Evolutionary conservation across 2,113 vertebrate species (phyloP).

Genomic region (Panthera tigris): DNA sequence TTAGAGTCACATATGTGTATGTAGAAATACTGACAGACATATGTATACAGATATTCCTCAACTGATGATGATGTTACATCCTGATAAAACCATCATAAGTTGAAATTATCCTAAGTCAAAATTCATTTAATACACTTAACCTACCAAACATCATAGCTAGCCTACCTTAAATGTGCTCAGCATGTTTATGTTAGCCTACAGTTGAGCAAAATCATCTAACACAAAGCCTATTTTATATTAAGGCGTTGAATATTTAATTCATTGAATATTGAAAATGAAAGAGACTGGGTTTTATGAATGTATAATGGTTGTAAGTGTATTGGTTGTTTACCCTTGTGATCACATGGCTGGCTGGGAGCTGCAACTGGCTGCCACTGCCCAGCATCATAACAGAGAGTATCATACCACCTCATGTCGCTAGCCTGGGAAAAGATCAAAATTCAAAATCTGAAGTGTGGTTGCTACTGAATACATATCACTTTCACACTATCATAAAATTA

Average conservation of each 20-base stretch:
- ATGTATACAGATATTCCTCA: not conserved
- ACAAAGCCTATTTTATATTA: not conserved
- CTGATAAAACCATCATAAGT: not conserved
- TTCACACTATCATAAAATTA: not conserved
- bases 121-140: not conserved
- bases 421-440: not conserved
- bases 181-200: not conserved
- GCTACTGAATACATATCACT: not conserved
- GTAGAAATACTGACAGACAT: not conserved
- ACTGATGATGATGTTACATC: not conserved
- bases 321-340: not conserved
- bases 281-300: not conserved
- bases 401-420: not conserved
- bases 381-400: not conserved
- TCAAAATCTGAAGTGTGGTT: not conserved
- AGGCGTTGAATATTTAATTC: not conserved
- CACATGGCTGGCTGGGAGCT: not conserved
- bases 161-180: not conserved
- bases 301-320: not conserved
- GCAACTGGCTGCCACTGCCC: not conserved
- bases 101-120: not conserved
- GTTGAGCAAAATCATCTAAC: not conserved
- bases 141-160: not conserved
- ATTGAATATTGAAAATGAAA: not conserved
- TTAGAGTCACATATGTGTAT: not conserved